These are phyloP conservation scores for Dendrolimus kikuchii DNA, from an alignment of 1,140 invertebrate genomes.

Conservation along the genomic window DNA sequence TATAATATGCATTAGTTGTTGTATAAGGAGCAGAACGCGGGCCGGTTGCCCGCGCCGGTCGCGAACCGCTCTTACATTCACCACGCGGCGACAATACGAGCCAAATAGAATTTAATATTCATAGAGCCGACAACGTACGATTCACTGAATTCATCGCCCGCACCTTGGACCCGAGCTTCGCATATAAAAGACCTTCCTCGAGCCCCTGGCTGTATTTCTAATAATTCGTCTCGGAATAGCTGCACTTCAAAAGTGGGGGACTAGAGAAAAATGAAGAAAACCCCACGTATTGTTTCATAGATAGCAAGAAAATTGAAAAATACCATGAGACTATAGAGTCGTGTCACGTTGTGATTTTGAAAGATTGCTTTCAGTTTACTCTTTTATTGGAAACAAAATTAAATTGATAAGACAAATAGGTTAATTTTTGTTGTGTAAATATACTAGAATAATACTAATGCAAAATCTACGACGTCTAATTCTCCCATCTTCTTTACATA, in stretches of 20 bases:
- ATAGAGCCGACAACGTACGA: constrained; percentile 62
- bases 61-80: constrained; percentile 51
- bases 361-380: not conserved
- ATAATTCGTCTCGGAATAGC: constrained; percentile 59
- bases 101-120: constrained; percentile 71
- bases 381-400: not conserved
- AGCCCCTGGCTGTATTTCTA: constrained; percentile 62
- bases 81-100: constrained; percentile 54
- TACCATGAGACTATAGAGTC: constrained; percentile 32
- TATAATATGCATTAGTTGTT: too few species aligned
- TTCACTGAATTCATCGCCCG: constrained; percentile 68
- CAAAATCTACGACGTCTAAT: too few species aligned
- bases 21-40: constrained; percentile 12
- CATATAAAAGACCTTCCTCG: constrained; percentile 67
- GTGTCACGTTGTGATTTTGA: constrained; percentile 27
- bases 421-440: too few species aligned
- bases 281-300: constrained; percentile 51
- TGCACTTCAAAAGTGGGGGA: constrained; percentile 54
- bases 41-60: constrained; percentile 15
- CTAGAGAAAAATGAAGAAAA: constrained; percentile 41
- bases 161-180: constrained; percentile 61
- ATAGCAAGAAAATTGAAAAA: constrained; percentile 59
- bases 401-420: not conserved
- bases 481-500: too few species aligned
- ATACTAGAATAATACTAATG: too few species aligned